A percentile compares a stretch with the other conserved stretches of the same genome.
phyloP scores from a whole-genome alignment of 2,113 vertebrate species.

The Datnioides undecimradiatus region DNA sequence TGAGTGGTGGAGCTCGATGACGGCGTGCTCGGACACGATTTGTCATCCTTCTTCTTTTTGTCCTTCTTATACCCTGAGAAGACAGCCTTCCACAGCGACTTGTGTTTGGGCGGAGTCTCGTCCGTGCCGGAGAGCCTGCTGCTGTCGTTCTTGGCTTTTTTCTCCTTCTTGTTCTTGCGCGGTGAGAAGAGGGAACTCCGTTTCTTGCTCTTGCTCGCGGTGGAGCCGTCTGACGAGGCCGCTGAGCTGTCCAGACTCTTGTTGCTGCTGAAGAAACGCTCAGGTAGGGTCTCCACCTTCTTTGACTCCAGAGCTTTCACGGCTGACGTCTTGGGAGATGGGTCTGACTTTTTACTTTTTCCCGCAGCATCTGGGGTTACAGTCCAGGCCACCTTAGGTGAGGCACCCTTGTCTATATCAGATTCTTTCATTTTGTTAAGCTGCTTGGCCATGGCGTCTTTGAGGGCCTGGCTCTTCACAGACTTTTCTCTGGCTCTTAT shows the following conservation, averaged over 20 bases:
- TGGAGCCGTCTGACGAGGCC: slow-evolving; percentile 92
- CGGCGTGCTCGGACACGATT: slow-evolving; percentile 91
- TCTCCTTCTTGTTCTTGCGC: slow-evolving; percentile 96
- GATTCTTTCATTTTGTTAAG: slow-evolving; percentile 92
- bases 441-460: slow-evolving; percentile 96
- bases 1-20: slow-evolving; percentile 92
- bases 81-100: slow-evolving; percentile 95
- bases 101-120: slow-evolving; percentile 88
- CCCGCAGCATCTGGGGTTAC: slow-evolving; percentile 55
- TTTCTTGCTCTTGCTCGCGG: slow-evolving; percentile 92
- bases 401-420: slow-evolving; percentile 75
- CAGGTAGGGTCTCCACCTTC: slow-evolving; percentile 81
- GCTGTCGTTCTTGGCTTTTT: slow-evolving; percentile 92
- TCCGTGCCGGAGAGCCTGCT: slow-evolving; percentile 84
- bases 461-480: slow-evolving; percentile 92
- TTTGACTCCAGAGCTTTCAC: slow-evolving; percentile 83
- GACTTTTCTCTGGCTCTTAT: slow-evolving; percentile 95
- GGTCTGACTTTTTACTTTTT: slow-evolving; percentile 80
- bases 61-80: slow-evolving; percentile 98
- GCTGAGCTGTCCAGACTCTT: slow-evolving; percentile 89
- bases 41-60: slow-evolving; percentile 96
- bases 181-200: slow-evolving; percentile 96
- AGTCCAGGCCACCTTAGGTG: slow-evolving; percentile 79
- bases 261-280: slow-evolving; percentile 86
- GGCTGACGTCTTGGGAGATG: slow-evolving; percentile 77